Conservation (phyloP, 2,113 vertebrate genomes). For the Istiophorus platypterus region DNA sequence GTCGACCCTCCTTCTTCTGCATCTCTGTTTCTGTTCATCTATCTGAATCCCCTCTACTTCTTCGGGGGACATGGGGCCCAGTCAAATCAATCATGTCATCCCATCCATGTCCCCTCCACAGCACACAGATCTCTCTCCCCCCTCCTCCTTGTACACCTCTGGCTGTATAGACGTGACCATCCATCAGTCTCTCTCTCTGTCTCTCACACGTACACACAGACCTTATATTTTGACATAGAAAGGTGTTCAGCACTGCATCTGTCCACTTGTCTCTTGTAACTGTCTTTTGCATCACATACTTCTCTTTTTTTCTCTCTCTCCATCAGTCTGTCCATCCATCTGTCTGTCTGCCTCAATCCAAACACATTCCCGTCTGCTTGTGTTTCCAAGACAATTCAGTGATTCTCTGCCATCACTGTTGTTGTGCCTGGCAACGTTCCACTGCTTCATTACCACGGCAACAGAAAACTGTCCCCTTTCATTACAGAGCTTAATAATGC, state of each 20-base stretch:
- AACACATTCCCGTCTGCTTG: slow-evolving; percentile 29
- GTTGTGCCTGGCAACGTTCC: slow-evolving; percentile 44
- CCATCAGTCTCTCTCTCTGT: slow-evolving; percentile 50
- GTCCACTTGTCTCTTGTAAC: slow-evolving; percentile 56
- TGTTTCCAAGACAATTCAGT: slow-evolving; percentile 44
- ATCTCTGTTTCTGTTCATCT: slow-evolving; percentile 64
- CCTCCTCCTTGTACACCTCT: slow-evolving; percentile 61
- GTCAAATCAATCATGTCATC: slow-evolving; percentile 70
- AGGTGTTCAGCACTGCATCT: slow-evolving; percentile 35
- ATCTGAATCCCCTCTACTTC: slow-evolving; percentile 54
- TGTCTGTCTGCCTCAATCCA: slow-evolving; percentile 27
- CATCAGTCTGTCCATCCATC: slow-evolving; percentile 26
- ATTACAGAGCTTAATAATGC: slow-evolving; percentile 65
- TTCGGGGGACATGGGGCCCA: slow-evolving; percentile 51
- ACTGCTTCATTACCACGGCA: slow-evolving; percentile 69
- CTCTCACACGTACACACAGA: slow-evolving; percentile 18
- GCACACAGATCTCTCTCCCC: slow-evolving; percentile 36
- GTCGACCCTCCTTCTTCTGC: slow-evolving; percentile 57
- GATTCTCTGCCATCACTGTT: slow-evolving; percentile 30
- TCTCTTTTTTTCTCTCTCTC: neutral
- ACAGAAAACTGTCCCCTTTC: slow-evolving; percentile 66
- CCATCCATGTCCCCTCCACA: slow-evolving; percentile 13
- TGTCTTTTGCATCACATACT: slow-evolving; percentile 37
- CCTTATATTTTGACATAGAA: slow-evolving; percentile 60
- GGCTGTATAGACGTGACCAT: slow-evolving; percentile 60